These are phyloP conservation scores for Catostomus latipinnis DNA, from an alignment of 2,797 vertebrate genomes.

Conservation along the genomic window DNA sequence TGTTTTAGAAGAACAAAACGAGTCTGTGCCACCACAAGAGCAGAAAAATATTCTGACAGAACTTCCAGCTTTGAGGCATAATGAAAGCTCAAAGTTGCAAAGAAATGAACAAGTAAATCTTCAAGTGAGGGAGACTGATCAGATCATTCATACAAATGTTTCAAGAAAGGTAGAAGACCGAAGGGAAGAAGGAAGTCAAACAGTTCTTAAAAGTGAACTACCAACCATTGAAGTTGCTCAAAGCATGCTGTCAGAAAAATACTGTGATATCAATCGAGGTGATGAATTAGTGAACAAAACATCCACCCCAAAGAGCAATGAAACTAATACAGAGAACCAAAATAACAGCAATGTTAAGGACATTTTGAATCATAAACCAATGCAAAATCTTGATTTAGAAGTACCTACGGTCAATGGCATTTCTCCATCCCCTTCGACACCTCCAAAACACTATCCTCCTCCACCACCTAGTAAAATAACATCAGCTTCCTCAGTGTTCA, in stretches of 20 bases:
- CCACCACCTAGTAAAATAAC: slow-evolving; percentile 84
- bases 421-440: slow-evolving; percentile 84
- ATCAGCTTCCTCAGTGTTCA: slow-evolving; percentile 63
- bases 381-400: slow-evolving; percentile 54
- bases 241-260: slow-evolving; percentile 31
- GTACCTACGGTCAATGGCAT: slow-evolving; percentile 60
- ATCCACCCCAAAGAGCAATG: slow-evolving; percentile 30
- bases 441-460: slow-evolving; percentile 87
- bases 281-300: slow-evolving; percentile 45
- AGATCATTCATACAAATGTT: slow-evolving; percentile 48
- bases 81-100: slow-evolving; percentile 43
- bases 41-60: slow-evolving; percentile 25
- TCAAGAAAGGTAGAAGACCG: slow-evolving; percentile 45
- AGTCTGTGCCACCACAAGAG: slow-evolving; percentile 28
- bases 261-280: slow-evolving; percentile 41
- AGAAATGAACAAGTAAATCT: slow-evolving; percentile 34
- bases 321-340: slow-evolving; percentile 8
- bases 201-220: slow-evolving; percentile 64
- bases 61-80: slow-evolving; percentile 25
- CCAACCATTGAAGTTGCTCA: slow-evolving; percentile 58
- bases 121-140: slow-evolving; percentile 6
- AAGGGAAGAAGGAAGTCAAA: slow-evolving; percentile 50
- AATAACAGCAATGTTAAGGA: slow-evolving; percentile 12
- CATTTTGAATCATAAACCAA: neutral
- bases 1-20: slow-evolving; percentile 22